A percentile compares a stretch with the other conserved stretches of the same genome.
phyloP scores from a whole-genome alignment of 2,797 vertebrate genomes.

The Sebastes taczanowskii region DNA sequence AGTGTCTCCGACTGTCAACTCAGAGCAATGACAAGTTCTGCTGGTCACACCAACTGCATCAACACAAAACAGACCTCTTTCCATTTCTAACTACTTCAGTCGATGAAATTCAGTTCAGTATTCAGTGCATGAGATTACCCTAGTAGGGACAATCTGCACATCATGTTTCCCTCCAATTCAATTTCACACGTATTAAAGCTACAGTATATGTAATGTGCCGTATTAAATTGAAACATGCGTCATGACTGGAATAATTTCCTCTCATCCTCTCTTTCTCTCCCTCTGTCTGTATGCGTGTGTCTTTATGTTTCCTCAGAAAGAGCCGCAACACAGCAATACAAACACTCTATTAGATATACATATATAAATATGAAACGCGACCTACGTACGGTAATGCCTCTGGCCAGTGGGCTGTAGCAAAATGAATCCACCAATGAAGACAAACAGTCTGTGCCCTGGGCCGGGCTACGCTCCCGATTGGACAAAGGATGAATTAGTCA shows the following conservation, averaged over 20 bases:
- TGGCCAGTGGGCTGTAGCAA: background rate
- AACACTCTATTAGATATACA: conserved; percentile 8
- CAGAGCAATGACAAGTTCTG: background rate
- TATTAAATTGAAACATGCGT: background rate
- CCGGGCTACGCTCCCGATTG: conserved; percentile 1
- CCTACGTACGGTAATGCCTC: conserved; percentile 16
- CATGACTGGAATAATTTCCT: background rate
- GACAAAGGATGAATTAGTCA: conserved; percentile 31
- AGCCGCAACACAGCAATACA: background rate
- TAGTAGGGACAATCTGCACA: background rate
- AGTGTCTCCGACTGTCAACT: background rate
- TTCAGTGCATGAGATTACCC: background rate
- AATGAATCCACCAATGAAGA: conserved; percentile 19
- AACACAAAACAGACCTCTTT: background rate
- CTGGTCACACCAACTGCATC: background rate
- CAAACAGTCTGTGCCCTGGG: conserved; percentile 10
- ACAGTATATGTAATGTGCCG: background rate
- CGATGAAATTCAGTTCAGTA: background rate
- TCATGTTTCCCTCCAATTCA: too few relatives aligned
- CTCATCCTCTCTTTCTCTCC: background rate
- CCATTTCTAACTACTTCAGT: background rate
- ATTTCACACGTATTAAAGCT: background rate
- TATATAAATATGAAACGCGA: background rate
- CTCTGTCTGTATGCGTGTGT: background rate
- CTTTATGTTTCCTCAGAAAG: background rate